Base-by-base conservation (phyloP, 23 tunicate species). In the Styela clava region DNA sequence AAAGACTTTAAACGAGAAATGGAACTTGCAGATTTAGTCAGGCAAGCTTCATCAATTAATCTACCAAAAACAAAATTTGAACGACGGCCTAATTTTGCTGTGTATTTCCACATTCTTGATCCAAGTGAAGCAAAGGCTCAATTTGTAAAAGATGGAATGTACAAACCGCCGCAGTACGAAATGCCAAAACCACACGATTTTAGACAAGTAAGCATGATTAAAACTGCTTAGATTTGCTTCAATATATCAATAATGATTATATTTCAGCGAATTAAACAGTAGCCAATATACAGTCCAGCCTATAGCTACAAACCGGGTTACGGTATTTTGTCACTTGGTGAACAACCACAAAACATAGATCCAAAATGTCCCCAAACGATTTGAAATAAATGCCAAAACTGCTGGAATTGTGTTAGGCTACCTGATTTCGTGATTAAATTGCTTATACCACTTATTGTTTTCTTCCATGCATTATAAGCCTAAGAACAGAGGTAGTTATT, bases 111-210 rank as follows among this genome's bases (percentile, higher is more conserved):
- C 3, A 16, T 82, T 22, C 22, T 33, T 16, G 88, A 89, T 52
- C 69, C 86, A 1, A 33, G 61, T 78, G 81, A 84, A 27, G 84
- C 85, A 1, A 81, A 81, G 68, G 81, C 81, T 28, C 79, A 89
- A n/a, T 89, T 89, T 62, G 79, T 87, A 1, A 85, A 56, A 67
- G 18, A 68, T 52, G 89, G 95, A 69, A 89, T 32, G 63, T 37
- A 74, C 27, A 74, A 74, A 30, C 61, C 68, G 23, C 79, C 64
- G 27, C 27, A 51, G 0, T 89, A 89, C 64, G 31, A 34, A 25
- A 74, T 79, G 74, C 88, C 88, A 2, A 84, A 84, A 69, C 88
- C 79, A 2, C 88, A 85, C 51, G 95, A 89, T 36, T 85, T 70
- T 52, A 74, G 95, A 80, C 95, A 89, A 79, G 95, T 89, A 73